phyloP scores from a whole-genome alignment of 2,888 invertebrate genomes.

The Ochropleura leucogaster region DNA sequence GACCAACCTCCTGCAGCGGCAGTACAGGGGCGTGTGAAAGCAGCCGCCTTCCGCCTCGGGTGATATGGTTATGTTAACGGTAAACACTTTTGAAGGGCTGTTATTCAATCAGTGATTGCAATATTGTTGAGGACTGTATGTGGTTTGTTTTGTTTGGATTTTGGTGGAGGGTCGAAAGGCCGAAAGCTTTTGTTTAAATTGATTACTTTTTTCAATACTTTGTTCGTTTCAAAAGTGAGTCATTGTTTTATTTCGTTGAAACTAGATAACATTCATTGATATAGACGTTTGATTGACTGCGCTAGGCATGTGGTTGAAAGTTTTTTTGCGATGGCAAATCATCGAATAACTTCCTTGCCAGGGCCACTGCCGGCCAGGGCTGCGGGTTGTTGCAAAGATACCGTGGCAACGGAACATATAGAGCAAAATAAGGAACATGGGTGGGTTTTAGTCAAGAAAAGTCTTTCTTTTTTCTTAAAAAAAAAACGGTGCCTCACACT shows the following conservation, averaged over 20 bases:
- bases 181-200: constrained; percentile 3
- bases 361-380: no score
- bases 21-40: constrained; percentile 49
- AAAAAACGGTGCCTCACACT: no score
- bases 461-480: no score
- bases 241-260: neutral
- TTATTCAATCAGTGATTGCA: constrained; percentile 53
- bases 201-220: neutral
- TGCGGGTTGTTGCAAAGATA: no score
- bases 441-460: no score
- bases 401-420: no score
- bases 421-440: no score
- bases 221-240: neutral
- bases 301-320: no score
- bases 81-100: constrained; percentile 43
- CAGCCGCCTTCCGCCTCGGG: constrained; percentile 45
- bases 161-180: neutral
- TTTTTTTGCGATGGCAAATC: no score
- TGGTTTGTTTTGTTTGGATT: constrained; percentile 34
- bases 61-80: constrained; percentile 48
- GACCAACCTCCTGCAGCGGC: constrained; percentile 7
- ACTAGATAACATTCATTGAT: no score
- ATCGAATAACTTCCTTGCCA: no score
- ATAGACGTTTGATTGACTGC: no score
- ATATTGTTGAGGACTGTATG: constrained; percentile 36